These are phyloP conservation scores for Micronycteris hirsuta DNA, from an alignment of 2,113 vertebrate genomes.

Conservation along the genomic window DNA sequence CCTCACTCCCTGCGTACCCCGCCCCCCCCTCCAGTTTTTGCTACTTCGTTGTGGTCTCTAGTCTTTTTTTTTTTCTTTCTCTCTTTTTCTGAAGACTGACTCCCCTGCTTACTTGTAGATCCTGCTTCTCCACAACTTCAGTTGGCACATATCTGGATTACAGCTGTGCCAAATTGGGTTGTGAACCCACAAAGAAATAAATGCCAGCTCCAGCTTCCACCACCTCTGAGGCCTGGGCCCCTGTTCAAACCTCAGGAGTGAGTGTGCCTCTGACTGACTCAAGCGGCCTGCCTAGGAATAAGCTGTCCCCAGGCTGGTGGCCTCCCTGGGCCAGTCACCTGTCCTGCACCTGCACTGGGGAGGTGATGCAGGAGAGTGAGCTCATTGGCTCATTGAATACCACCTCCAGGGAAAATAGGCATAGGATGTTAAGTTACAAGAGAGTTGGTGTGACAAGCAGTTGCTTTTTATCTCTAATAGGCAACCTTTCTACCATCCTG, in stretches of 20 bases:
- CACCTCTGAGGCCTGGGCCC: rapidly evolving
- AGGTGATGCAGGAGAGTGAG: neutral
- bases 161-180: neutral
- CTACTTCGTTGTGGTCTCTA: neutral
- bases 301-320: neutral
- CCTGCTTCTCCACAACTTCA: neutral
- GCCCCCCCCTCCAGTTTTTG: neutral
- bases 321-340: neutral
- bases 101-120: neutral
- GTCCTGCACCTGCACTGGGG: rapidly evolving
- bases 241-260: neutral
- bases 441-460: neutral
- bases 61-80: neutral
- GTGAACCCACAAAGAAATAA: neutral
- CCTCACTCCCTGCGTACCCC: too few species aligned
- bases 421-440: neutral
- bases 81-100: neutral
- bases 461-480: neutral
- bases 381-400: neutral
- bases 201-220: neutral
- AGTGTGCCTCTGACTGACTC: neutral
- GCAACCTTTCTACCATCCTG: neutral
- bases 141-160: neutral
- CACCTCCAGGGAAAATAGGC: neutral
- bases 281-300: neutral